These are phyloP conservation scores for Eremophila alpestris DNA, from an alignment of 2,797 vertebrate species.

Conservation along the genomic window DNA sequence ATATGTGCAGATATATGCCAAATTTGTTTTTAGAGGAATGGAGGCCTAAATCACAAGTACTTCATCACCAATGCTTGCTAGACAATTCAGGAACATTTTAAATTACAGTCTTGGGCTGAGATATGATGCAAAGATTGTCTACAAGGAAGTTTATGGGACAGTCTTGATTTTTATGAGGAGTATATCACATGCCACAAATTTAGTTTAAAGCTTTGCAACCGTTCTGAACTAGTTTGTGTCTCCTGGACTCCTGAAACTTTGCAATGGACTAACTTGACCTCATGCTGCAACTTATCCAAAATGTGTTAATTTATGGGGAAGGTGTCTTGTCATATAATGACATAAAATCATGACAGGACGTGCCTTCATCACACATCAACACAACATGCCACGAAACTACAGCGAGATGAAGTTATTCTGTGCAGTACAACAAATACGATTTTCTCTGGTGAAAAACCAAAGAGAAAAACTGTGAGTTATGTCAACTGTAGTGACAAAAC, in stretches of 20 bases:
- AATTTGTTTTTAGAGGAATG: not conserved
- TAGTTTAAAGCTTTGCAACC: not conserved
- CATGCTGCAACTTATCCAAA: not conserved
- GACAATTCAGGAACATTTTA: not conserved
- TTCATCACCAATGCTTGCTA: not conserved
- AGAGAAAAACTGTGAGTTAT: constrained; percentile 33
- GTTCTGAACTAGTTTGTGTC: not conserved
- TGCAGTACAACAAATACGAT: not conserved
- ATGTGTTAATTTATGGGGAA: constrained; percentile 48
- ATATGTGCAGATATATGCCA: not conserved
- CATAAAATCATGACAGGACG: constrained; percentile 24
- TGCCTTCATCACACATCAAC: constrained; percentile 33
- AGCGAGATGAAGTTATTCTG: not conserved
- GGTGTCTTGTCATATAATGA: constrained; percentile 1
- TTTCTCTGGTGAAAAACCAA: constrained; percentile 16
- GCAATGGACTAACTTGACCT: not conserved
- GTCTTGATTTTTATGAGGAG: not conserved
- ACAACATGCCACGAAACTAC: not conserved
- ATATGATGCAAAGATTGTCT: not conserved
- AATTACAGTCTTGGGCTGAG: not conserved
- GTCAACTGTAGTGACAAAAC: constrained; percentile 50
- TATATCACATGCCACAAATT: not conserved
- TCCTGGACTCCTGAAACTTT: not conserved
- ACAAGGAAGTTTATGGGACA: not conserved
- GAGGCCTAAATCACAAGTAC: not conserved